Base-by-base conservation (phyloP, 2,888 invertebrate species). In the Bombyx huttoni region DNA sequence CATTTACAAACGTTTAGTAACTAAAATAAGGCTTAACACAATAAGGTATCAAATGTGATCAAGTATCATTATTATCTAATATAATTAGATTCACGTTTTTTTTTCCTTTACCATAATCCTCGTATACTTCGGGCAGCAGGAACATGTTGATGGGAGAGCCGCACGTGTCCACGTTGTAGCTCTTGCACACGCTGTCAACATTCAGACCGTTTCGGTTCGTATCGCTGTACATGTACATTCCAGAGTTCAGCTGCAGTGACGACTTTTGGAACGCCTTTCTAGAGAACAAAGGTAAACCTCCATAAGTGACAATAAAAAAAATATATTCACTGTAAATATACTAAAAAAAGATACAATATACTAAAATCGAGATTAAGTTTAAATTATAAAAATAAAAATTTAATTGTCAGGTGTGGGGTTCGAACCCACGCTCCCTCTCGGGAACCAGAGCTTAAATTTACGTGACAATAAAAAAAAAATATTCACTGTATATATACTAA, bases 371-470 rank as follows among this genome's bases (percentile, higher is more conserved):
- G 13, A 46, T 13, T 2, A 8, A 24, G 1, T 8, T 33, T 13
- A 13, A 47, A 33, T 10, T 14, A 13, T 8, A 46, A 34, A 46
- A 49, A 33, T 7, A 8, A 7, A 45, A 8, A 34, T 3, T 33
- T n/a, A 34, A 66, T 64, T 90, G 90, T 92, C 91, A 92, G 91
- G 90, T 93, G 93, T 93, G 93, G 92, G 93, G 92, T 93, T 93
- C 92, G 93, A 93, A 93, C 93, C 92, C 93, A 93, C 93, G 93
- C 92, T 92, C 93, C 92, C 92, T 90, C 85, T 89, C 89, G 92
- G 91, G 92, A 92, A 93, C 92, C 92, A 92, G 92, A 93, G 91
- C 93, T 93, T 93, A 92, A 93, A 91, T 92, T n/a, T n/a, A n/a
- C n/a, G 12, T 40, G 9, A 48, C 13, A 34, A n/a, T 5, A 24